Conservation (phyloP, 2,797 vertebrate species). For the Crotalus adamanteus region DNA sequence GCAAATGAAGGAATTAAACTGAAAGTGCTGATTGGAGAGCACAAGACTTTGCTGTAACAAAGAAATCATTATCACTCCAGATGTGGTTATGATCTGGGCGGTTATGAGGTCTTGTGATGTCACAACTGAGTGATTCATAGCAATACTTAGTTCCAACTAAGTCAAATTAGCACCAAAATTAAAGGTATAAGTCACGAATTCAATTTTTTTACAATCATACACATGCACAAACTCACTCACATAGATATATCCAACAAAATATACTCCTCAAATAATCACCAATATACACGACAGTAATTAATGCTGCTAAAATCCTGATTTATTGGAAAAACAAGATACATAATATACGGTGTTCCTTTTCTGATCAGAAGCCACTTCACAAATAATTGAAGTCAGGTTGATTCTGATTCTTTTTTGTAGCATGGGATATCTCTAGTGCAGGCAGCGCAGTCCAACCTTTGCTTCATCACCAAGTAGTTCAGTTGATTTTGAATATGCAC, state of each 20-base stretch:
- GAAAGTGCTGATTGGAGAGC: neutral
- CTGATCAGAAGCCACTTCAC: neutral
- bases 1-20: conserved; percentile 1
- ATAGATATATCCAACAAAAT: neutral
- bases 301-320: conserved; percentile 23
- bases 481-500: neutral
- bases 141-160: neutral
- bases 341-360: neutral
- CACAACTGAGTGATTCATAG: neutral
- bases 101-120: neutral
- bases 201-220: neutral
- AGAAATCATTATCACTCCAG: neutral
- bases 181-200: neutral
- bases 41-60: neutral
- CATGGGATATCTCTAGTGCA: neutral
- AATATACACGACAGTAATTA: neutral
- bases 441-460: neutral
- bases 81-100: neutral
- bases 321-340: conserved; percentile 1
- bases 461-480: neutral
- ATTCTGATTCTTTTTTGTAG: neutral
- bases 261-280: no score
- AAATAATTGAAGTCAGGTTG: neutral
- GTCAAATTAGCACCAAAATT: neutral
- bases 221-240: neutral